Conservation (phyloP, 1,140 invertebrate genomes). For the Trachymyrmex septentrionalis region DNA sequence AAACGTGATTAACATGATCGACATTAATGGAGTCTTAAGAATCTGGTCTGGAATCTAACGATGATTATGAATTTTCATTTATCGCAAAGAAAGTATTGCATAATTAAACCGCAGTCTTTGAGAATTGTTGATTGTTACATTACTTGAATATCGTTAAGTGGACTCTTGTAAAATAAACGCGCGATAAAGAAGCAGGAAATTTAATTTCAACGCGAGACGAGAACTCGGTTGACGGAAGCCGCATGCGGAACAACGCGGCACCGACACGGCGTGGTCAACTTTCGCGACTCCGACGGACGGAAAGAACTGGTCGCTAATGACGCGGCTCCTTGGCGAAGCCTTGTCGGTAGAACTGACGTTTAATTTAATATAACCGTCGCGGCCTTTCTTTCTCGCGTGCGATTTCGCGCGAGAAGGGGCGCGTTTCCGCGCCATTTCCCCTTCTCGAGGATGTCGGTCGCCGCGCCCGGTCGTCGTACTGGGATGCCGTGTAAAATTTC, state of each 20-base stretch:
- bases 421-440: conserved; percentile 71
- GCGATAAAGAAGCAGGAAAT: conserved; percentile 22
- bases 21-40: too few species aligned
- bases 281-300: conserved; percentile 34
- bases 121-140: background rate
- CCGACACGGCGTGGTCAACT: conserved; percentile 57
- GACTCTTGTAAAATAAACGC: conserved; percentile 12
- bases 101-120: background rate
- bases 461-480: background rate
- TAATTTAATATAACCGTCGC: conserved; percentile 75
- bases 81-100: background rate
- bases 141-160: background rate
- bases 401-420: conserved; percentile 1
- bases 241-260: conserved; percentile 34
- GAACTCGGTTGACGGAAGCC: background rate
- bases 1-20: too few species aligned
- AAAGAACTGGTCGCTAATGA: conserved; percentile 60
- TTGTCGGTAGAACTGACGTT: conserved; percentile 72
- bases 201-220: conserved; percentile 34
- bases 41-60: too few species aligned
- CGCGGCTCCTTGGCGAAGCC: conserved; percentile 64
- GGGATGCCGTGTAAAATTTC: conserved; percentile 68
- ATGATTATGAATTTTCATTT: background rate
- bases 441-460: conserved; percentile 25
- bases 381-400: conserved; percentile 52